Percentiles rank a stretch among this genome's conserved stretches.
These are phyloP conservation scores for Panonychus citri DNA, from an alignment of 1,140 invertebrate genomes.

Conservation along the genomic window DNA sequence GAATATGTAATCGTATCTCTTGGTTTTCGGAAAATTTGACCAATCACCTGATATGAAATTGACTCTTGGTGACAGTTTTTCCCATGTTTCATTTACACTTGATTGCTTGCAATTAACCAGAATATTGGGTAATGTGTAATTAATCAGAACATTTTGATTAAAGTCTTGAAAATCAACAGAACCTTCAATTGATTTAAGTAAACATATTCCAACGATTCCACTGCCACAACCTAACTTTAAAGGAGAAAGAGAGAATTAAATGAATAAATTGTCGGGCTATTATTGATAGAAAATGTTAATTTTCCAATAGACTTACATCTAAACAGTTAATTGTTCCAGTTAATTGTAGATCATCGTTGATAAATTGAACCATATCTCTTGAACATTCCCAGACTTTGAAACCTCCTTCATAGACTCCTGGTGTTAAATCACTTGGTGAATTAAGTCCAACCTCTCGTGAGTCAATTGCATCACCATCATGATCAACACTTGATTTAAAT, in stretches of 20 bases:
- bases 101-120: neutral
- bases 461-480: too few species aligned
- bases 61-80: neutral
- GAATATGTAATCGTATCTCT: conserved; percentile 53
- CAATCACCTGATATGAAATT: conserved; percentile 6
- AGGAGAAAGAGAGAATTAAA: neutral
- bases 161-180: conserved; percentile 9
- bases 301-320: conserved; percentile 10
- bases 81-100: neutral
- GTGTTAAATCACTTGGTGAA: conserved; percentile 1
- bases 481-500: neutral
- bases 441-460: neutral
- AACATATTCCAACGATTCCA: conserved; percentile 6
- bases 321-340: neutral
- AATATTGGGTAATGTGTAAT: conserved; percentile 6
- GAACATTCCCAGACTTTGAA: conserved; percentile 10
- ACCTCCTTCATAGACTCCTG: conserved; percentile 10
- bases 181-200: neutral
- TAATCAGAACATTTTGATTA: conserved; percentile 7
- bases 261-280: neutral
- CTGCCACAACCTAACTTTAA: conserved; percentile 8
- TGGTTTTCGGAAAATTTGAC: neutral
- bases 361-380: neutral
- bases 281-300: too few species aligned
- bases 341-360: neutral